Percentiles rank a stretch among this genome's conserved stretches.
Conservation (phyloP, 2,113 vertebrate species). For the Arvicanthis niloticus region DNA sequence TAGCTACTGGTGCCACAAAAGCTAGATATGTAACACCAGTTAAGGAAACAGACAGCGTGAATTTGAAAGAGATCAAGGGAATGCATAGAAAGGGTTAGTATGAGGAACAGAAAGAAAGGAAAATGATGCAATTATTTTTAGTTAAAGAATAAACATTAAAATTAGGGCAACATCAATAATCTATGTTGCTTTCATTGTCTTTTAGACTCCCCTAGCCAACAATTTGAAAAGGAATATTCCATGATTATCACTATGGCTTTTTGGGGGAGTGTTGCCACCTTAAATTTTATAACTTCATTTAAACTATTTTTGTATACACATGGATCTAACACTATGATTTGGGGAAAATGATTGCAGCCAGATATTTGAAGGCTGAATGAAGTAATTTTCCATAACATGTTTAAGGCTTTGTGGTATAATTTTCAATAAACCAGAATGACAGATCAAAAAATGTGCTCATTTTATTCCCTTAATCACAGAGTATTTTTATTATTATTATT, state of each 20-base stretch:
- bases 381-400: not conserved
- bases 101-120: not conserved
- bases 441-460: not conserved
- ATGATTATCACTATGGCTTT: not conserved
- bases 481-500: conserved; percentile 6
- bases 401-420: conserved; percentile 12
- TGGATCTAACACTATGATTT: not conserved
- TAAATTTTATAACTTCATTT: not conserved
- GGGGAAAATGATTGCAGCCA: not conserved
- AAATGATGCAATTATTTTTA: not conserved
- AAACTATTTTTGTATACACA: not conserved
- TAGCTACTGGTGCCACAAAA: not conserved
- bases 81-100: not conserved
- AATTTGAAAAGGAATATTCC: not conserved
- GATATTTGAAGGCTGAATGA: not conserved
- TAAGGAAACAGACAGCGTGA: not conserved
- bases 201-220: not conserved
- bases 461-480: not conserved
- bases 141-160: not conserved
- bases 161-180: not conserved
- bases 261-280: not conserved
- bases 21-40: not conserved
- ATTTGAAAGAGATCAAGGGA: not conserved
- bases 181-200: not conserved
- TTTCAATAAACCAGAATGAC: not conserved